These are phyloP conservation scores for Myathropa florea DNA, from an alignment of 2,888 invertebrate genomes.

Conservation along the genomic window DNA sequence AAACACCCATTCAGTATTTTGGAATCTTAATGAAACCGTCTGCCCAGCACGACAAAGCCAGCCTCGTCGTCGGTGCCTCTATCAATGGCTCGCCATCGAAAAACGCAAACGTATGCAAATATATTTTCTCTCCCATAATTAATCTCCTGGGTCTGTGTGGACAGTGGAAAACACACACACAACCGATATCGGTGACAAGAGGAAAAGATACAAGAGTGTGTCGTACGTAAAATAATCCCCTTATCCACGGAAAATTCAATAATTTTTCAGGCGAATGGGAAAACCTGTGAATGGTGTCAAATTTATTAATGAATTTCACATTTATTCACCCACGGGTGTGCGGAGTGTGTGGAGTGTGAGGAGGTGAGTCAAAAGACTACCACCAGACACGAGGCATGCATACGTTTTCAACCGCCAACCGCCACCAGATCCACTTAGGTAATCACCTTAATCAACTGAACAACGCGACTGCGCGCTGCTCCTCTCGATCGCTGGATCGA, in stretches of 20 bases:
- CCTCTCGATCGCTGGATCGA: constrained; percentile 39
- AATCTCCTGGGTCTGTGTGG: constrained; percentile 40
- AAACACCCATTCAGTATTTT: constrained; percentile 38
- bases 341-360: neutral
- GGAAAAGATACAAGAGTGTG: neutral
- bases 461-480: constrained; percentile 25
- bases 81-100: constrained; percentile 32
- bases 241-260: constrained; percentile 56
- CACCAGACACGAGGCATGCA: constrained; percentile 8
- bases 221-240: constrained; percentile 56
- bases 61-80: neutral
- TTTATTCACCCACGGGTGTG: constrained; percentile 14
- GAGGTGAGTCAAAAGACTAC: neutral
- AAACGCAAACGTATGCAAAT: constrained; percentile 65
- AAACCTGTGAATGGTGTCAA: constrained; percentile 68
- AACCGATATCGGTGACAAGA: constrained; percentile 8
- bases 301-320: constrained; percentile 69
- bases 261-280: constrained; percentile 45
- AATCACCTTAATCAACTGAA: constrained; percentile 66
- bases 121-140: constrained; percentile 55
- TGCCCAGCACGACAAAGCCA: constrained; percentile 36
- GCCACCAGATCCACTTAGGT: constrained; percentile 63
- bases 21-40: constrained; percentile 58
- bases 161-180: constrained; percentile 40
- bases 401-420: constrained; percentile 3